A percentile compares a stretch with the other conserved stretches of the same genome.
Evolutionary conservation across 2,888 invertebrate species (phyloP).

Genomic region (Lithophane leautieri): DNA sequence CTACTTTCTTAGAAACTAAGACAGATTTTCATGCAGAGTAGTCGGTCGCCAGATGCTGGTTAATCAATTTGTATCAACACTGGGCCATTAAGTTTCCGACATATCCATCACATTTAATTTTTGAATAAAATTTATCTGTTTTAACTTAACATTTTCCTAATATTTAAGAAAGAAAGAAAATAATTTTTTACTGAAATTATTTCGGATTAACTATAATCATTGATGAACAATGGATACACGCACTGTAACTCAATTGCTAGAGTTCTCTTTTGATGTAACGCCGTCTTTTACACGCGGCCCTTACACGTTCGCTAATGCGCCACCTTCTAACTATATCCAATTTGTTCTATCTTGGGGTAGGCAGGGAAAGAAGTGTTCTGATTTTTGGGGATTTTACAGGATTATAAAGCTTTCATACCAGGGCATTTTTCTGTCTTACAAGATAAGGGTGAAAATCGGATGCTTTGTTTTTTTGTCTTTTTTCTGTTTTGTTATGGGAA

Average conservation of each 20-base stretch:
- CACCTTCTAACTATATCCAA: slow-evolving; percentile 65
- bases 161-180: too few relatives aligned
- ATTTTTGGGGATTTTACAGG: slow-evolving; percentile 41
- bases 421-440: not conserved
- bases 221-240: slow-evolving; percentile 69
- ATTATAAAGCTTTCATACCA: not conserved
- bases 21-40: too few relatives aligned
- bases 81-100: not conserved
- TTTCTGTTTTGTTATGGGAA: not conserved
- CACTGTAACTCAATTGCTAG: slow-evolving; percentile 79
- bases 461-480: not conserved
- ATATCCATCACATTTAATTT: not conserved
- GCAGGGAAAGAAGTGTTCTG: slow-evolving; percentile 14
- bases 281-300: slow-evolving; percentile 74
- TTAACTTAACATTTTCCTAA: too few relatives aligned
- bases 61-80: not conserved
- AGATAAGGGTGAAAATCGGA: not conserved
- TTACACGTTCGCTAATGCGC: slow-evolving; percentile 68
- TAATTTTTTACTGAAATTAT: too few relatives aligned
- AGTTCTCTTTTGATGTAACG: slow-evolving; percentile 81
- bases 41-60: too few relatives aligned
- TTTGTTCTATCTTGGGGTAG: slow-evolving; percentile 55
- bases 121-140: too few relatives aligned
- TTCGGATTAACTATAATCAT: not conserved
- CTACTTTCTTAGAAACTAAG: not conserved